Evolutionary conservation across 2,888 invertebrate species (phyloP).

Genomic region (Melanotus villosus): DNA sequence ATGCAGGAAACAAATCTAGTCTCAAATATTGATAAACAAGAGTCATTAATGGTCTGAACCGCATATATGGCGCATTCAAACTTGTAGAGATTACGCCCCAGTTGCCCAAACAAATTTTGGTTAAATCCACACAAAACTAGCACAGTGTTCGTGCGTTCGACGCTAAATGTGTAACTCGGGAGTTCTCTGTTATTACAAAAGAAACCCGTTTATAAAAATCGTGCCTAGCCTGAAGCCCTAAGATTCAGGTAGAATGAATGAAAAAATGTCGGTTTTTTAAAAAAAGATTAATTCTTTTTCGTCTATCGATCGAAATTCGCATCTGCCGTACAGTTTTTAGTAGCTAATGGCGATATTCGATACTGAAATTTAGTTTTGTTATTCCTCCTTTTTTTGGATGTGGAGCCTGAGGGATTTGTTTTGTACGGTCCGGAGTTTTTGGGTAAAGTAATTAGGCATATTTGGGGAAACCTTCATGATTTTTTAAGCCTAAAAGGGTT

Average conservation of each 20-base stretch:
- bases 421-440: no score
- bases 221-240: conserved; percentile 23
- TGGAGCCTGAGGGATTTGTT: no score
- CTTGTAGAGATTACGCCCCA: conserved; percentile 45
- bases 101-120: conserved; percentile 35
- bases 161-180: conserved; percentile 54
- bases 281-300: conserved; percentile 14
- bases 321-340: conserved; percentile 26
- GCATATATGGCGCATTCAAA: conserved; percentile 48
- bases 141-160: conserved; percentile 37
- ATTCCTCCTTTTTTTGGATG: background rate
- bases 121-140: conserved; percentile 9
- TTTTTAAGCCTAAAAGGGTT: no score
- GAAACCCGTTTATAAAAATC: conserved; percentile 43
- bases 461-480: no score
- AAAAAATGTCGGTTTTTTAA: conserved; percentile 18
- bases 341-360: no score
- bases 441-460: no score
- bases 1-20: conserved; percentile 13
- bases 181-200: conserved; percentile 51
- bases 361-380: background rate
- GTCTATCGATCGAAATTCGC: conserved; percentile 21
- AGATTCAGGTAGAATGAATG: conserved; percentile 40
- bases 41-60: conserved; percentile 47
- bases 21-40: conserved; percentile 43